These are phyloP conservation scores for Ctenosaura bakeri DNA, from an alignment of 2,797 vertebrate species.

Conservation along the genomic window DNA sequence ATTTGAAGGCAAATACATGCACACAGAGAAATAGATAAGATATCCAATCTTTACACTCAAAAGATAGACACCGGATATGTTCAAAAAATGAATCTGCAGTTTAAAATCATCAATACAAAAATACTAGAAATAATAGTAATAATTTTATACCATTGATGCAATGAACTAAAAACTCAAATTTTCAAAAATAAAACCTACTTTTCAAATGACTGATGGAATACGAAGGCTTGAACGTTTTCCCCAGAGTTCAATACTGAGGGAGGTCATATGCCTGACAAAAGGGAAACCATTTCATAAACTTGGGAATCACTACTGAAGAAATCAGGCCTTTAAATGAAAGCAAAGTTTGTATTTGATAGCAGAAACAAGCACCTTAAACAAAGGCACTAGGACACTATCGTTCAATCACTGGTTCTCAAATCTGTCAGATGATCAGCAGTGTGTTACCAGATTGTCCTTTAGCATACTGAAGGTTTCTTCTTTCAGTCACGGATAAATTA, in stretches of 20 bases:
- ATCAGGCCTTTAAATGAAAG: background rate
- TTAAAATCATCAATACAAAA: background rate
- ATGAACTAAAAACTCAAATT: background rate
- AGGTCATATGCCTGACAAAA: background rate
- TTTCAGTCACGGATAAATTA: too few relatives aligned
- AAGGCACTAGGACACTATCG: background rate
- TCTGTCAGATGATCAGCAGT: background rate
- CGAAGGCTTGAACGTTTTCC: background rate
- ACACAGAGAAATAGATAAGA: too few relatives aligned
- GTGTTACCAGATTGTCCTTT: background rate
- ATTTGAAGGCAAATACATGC: too few relatives aligned
- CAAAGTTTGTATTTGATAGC: background rate
- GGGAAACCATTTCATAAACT: background rate
- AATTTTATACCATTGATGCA: background rate
- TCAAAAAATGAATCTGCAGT: background rate
- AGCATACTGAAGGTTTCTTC: background rate
- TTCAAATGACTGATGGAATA: background rate
- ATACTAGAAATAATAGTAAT: background rate
- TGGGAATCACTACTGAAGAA: background rate
- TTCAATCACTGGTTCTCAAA: background rate
- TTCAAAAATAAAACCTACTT: background rate
- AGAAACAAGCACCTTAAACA: background rate
- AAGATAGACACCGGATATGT: too few relatives aligned
- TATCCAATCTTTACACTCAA: background rate
- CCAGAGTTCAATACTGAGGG: background rate